phyloP scores from a whole-genome alignment of 2,888 invertebrate genomes.

The Cheilosia variabilis region DNA sequence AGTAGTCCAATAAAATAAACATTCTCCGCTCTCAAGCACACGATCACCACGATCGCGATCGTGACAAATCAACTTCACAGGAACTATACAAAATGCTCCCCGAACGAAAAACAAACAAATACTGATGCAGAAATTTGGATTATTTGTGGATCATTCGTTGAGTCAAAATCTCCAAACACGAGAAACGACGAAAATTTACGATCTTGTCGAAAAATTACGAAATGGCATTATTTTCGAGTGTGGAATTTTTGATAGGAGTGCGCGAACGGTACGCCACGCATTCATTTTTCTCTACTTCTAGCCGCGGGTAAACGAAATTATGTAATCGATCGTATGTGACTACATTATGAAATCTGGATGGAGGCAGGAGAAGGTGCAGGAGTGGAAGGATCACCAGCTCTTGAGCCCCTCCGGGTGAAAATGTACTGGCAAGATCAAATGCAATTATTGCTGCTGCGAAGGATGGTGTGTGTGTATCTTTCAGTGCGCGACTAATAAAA shows the following conservation, averaged over 20 bases:
- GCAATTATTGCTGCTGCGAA: constrained; percentile 59
- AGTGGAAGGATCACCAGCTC: constrained; percentile 54
- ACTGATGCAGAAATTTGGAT: constrained; percentile 4
- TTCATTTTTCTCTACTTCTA: constrained; percentile 17
- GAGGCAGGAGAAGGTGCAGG: constrained; percentile 36
- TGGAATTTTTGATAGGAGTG: constrained; percentile 49
- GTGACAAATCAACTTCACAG: constrained; percentile 61
- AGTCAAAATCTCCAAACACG: constrained; percentile 51
- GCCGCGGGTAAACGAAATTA: constrained; percentile 45
- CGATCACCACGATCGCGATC: constrained; percentile 46
- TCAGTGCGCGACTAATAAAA: constrained; percentile 61
- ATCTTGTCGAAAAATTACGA: constrained; percentile 68
- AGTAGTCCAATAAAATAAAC: constrained; percentile 54
- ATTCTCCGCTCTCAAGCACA: constrained; percentile 30
- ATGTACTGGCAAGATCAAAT: constrained; percentile 53
- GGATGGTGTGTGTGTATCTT: constrained; percentile 44
- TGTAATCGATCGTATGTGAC: constrained; percentile 67
- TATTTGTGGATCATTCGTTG: constrained; percentile 49
- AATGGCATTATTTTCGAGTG: constrained; percentile 48
- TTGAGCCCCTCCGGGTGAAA: constrained; percentile 38
- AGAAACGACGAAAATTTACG: constrained; percentile 55
- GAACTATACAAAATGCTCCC: constrained; percentile 24
- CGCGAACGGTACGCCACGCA: constrained; percentile 53
- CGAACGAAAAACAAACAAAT: constrained; percentile 5
- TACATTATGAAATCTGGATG: constrained; percentile 62